Evolutionary conservation across 1,140 invertebrate species (phyloP).

Genomic region (Popillia japonica): DNA sequence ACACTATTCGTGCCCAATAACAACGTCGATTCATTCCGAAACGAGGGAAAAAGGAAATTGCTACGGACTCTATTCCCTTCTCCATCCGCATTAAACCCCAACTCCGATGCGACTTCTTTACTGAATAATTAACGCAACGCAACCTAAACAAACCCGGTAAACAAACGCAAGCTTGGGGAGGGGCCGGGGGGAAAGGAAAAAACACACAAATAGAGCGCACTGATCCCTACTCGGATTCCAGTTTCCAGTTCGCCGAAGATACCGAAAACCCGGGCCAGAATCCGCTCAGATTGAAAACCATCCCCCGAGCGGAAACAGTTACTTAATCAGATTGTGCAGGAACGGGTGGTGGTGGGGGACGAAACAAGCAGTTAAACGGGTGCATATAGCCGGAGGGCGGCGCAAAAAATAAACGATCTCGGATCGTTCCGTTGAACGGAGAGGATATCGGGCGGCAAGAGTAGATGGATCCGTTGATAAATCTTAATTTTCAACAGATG

Average conservation of each 20-base stretch:
- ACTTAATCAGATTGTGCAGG: background rate
- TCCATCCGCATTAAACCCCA: background rate
- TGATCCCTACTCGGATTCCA: background rate
- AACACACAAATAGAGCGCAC: background rate
- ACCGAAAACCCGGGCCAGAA: background rate
- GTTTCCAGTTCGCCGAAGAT: background rate
- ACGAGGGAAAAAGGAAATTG: too few relatives aligned
- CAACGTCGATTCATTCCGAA: too few relatives aligned
- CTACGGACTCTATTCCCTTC: background rate
- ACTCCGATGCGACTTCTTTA: background rate
- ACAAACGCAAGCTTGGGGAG: background rate
- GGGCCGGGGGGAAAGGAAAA: too few relatives aligned
- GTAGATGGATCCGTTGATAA: slow-evolving; percentile 10
- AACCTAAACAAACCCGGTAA: background rate
- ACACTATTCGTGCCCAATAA: too few relatives aligned
- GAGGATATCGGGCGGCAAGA: background rate
- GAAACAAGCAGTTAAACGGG: background rate
- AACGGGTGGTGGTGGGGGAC: background rate
- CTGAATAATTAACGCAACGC: slow-evolving; percentile 13
- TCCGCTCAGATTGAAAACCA: background rate
- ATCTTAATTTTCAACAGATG: slow-evolving; percentile 19
- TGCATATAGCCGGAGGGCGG: background rate
- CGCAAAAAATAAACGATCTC: slow-evolving; percentile 15
- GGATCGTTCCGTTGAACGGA: background rate
- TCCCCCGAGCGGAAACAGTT: background rate